Evolutionary conservation across 2,888 invertebrate genomes (phyloP).

Genomic region (Aphidius colemani): DNA sequence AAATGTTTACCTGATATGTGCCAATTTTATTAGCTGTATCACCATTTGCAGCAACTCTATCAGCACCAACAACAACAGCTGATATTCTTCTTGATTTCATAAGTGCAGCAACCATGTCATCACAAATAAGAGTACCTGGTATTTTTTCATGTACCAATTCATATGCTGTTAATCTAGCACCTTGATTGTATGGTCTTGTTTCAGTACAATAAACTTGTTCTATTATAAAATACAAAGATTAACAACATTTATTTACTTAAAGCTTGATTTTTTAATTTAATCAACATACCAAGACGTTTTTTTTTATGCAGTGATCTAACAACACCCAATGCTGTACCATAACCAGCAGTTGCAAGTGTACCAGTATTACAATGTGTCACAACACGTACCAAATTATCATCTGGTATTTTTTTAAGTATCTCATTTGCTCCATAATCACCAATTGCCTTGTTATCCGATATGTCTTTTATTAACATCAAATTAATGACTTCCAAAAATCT

Average conservation of each 20-base stretch:
- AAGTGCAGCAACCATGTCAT: conserved; percentile 92
- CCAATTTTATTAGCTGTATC: conserved; percentile 99
- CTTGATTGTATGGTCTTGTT: conserved; percentile 98
- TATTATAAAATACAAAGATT: conserved; percentile 56
- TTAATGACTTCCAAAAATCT: conserved; percentile 81
- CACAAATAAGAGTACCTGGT: conserved; percentile 90
- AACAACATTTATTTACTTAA: neutral
- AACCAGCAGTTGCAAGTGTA: conserved; percentile 94
- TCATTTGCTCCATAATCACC: conserved; percentile 82
- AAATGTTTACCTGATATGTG: conserved; percentile 74
- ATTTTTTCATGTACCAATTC: conserved; percentile 92
- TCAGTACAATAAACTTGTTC: conserved; percentile 95
- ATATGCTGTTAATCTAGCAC: conserved; percentile 92
- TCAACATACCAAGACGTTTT: conserved; percentile 69
- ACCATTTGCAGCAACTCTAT: conserved; percentile 93
- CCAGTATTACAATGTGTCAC: conserved; percentile 99
- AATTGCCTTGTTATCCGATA: conserved; percentile 84
- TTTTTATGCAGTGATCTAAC: conserved; percentile 79
- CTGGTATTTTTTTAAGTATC: conserved; percentile 68
- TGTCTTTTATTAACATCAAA: conserved; percentile 83
- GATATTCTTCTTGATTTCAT: conserved; percentile 83
- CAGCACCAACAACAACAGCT: conserved; percentile 97
- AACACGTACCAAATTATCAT: conserved; percentile 71
- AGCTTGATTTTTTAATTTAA: neutral
- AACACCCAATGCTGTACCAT: conserved; percentile 97